Conservation (phyloP, 2,797 vertebrate genomes). For the Macroramphosus scolopax region DNA sequence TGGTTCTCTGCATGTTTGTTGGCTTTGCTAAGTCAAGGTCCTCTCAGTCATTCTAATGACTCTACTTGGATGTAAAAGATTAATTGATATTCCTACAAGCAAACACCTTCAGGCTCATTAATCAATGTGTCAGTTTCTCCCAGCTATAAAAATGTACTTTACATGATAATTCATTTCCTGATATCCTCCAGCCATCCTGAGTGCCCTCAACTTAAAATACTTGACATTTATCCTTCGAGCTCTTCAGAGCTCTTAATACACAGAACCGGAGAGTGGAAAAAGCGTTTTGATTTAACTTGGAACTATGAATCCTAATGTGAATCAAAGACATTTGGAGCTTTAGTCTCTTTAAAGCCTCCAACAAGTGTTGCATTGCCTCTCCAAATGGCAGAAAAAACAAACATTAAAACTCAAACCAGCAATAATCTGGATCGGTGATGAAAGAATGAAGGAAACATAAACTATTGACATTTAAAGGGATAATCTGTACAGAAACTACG, state of each 20-base stretch:
- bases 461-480: too few species aligned
- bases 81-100: constrained; percentile 86
- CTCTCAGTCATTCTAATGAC: constrained; percentile 86
- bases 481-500: too few species aligned
- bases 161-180: constrained; percentile 82
- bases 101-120: constrained; percentile 84
- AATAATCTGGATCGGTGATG: too few species aligned
- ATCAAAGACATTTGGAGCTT: background rate
- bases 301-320: background rate
- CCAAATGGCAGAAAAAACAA: too few species aligned
- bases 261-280: constrained; percentile 29
- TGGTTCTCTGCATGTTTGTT: constrained; percentile 61
- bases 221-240: constrained; percentile 76
- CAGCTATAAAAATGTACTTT: constrained; percentile 75
- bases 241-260: constrained; percentile 37
- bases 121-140: constrained; percentile 83
- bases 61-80: constrained; percentile 78
- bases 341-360: background rate
- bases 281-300: background rate
- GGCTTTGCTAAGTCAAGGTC: constrained; percentile 82
- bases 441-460: too few species aligned
- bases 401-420: too few species aligned
- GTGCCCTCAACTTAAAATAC: constrained; percentile 80
- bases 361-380: too few species aligned
- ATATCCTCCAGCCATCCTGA: constrained; percentile 79